Conservation (phyloP, 2,888 invertebrate species). For the Eupithecia insigniata region DNA sequence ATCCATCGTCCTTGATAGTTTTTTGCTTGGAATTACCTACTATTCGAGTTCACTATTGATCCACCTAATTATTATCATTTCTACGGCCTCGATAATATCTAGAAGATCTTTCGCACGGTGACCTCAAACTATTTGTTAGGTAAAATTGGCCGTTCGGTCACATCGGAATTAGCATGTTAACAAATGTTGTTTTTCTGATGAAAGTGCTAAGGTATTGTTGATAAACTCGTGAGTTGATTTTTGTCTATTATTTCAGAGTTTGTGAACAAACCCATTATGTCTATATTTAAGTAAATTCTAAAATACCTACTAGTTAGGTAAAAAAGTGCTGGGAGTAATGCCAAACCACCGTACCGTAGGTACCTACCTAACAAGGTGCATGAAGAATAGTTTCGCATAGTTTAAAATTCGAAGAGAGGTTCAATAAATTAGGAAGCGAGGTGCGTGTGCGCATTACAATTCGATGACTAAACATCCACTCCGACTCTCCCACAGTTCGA, state of each 20-base stretch:
- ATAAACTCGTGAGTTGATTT: neutral
- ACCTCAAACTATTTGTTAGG: constrained; percentile 35
- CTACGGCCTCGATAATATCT: constrained; percentile 24
- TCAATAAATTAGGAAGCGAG: constrained; percentile 65
- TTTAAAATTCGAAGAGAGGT: constrained; percentile 59
- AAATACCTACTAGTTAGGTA: too few relatives aligned
- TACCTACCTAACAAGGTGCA: constrained; percentile 2
- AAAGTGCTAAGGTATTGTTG: constrained; percentile 14
- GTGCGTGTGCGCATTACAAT: constrained; percentile 74
- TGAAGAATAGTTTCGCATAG: constrained; percentile 39
- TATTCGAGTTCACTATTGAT: constrained; percentile 18
- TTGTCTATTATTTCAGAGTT: neutral
- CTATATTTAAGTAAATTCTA: neutral
- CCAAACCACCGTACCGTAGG: constrained; percentile 4
- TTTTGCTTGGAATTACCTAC: neutral
- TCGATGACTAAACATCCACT: constrained; percentile 70
- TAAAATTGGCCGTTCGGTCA: constrained; percentile 29
- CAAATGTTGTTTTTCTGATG: constrained; percentile 10
- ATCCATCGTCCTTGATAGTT: neutral
- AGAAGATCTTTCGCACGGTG: constrained; percentile 22
- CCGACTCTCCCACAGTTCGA: constrained; percentile 55
- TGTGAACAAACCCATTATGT: neutral
- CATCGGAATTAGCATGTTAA: constrained; percentile 26
- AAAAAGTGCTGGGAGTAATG: neutral
- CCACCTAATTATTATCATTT: constrained; percentile 24